Evolutionary conservation across 2,113 vertebrate species (phyloP), one percentile per base, ranked within the genome.

Genomic region (Triplophysa rosa): DNA sequence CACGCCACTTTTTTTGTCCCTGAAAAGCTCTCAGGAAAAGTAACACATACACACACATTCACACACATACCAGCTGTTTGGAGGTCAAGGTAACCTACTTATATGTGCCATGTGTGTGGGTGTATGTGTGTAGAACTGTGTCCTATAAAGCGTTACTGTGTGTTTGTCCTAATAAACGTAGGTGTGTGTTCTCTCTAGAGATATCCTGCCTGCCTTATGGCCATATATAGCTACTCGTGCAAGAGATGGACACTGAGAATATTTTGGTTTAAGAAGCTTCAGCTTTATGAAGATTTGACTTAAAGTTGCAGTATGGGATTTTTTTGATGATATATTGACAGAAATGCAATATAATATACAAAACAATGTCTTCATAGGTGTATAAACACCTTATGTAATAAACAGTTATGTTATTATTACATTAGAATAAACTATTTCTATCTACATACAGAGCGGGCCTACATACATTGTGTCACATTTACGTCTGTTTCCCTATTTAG

Each of bases 71-170:
- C 77, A 78, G 66, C 77, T 62, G 66, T 69, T 61, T 78, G 78
- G 87, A 89, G 88, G 91, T 88, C 85, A 89, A 78, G 79, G 83
- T 85, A 87, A 82, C 88, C 84, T 80, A 83, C 81, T 88, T 88
- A 78, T 66, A 72, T 79, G 86, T 80, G 19, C n/a, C 13, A 66
- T 26, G 21, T 21, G 29, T 47, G n/a, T n/a, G n/a, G n/a, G 37
- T 61, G 54, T 42, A 62, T 29, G 54, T 49, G 71, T 69, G 24
- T 68, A 23, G 17, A 42, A 33, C 23, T 63, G 42, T 76, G 80
- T 76, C 80, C 72, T 77, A 76, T 74, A 76, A 81, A 24, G 59
- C 21, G 14, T 10, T 37, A 45, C 37, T 73, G 37, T 73, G 49
- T 49, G 56, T 74, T 42, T 80, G 70, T 67, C 69, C 62, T 80